Conservation (phyloP, 2,888 invertebrate genomes). For the Cyrtodaria siliqua region DNA sequence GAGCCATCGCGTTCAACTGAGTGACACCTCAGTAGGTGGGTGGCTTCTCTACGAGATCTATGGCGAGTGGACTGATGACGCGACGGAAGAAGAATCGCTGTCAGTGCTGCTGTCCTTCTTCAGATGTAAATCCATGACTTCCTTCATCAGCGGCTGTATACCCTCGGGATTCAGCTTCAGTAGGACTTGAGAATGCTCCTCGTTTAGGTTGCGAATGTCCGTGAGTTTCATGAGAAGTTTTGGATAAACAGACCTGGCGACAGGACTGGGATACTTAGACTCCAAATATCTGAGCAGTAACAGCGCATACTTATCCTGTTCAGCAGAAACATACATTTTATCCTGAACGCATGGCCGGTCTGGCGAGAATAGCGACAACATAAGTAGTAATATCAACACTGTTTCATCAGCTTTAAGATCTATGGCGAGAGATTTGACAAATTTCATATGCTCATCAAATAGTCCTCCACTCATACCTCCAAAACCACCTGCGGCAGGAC, state of each 20-base stretch:
- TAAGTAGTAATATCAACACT: constrained; percentile 96
- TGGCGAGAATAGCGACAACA: constrained; percentile 96
- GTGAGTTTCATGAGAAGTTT: constrained; percentile 94
- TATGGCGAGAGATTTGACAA: constrained; percentile 90
- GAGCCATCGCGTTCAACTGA: too few species aligned
- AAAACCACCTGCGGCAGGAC: constrained; percentile 5
- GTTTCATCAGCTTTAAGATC: constrained; percentile 95
- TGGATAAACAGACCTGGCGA: constrained; percentile 83
- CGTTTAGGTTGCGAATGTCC: constrained; percentile 95
- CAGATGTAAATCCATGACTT: constrained; percentile 94
- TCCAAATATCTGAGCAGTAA: constrained; percentile 84
- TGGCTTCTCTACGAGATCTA: constrained; percentile 26
- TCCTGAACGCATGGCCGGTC: constrained; percentile 90
- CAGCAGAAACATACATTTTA: constrained; percentile 82
- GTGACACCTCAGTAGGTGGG: too few species aligned
- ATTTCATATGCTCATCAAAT: constrained; percentile 86
- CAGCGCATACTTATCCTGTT: constrained; percentile 85
- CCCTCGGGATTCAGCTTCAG: constrained; percentile 96
- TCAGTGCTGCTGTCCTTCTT: constrained; percentile 60
- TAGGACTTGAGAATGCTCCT: constrained; percentile 96
- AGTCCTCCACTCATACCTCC: constrained; percentile 77
- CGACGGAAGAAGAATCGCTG: constrained; percentile 45
- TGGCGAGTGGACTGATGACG: constrained; percentile 55
- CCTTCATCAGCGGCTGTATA: constrained; percentile 96
- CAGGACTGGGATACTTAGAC: constrained; percentile 79